phyloP scores from a whole-genome alignment of 2,113 vertebrate genomes.

The Trematocara stigmaticum region DNA sequence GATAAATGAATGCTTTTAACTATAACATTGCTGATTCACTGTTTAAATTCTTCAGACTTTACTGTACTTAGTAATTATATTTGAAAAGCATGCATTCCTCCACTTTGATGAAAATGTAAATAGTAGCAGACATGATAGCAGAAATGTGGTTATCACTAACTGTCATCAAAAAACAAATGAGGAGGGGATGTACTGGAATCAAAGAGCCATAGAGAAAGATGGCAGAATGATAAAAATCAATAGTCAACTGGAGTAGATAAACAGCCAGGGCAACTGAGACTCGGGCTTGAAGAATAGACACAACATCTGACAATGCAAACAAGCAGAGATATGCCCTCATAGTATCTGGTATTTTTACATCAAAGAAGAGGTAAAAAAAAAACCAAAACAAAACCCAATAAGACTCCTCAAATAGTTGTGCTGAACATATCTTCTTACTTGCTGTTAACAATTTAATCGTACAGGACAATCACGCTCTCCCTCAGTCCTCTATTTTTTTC shows the following conservation, averaged over 20 bases:
- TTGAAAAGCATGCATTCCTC: slow-evolving; percentile 14
- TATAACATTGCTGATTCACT: not conserved
- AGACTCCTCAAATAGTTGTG: not conserved
- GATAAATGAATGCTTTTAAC: not conserved
- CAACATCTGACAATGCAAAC: slow-evolving; percentile 47
- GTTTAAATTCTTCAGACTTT: not conserved
- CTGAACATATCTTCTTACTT: not conserved
- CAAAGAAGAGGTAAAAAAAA: slow-evolving; percentile 13
- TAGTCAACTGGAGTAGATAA: slow-evolving; percentile 12
- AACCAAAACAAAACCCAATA: not conserved
- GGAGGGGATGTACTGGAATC: slow-evolving; percentile 6
- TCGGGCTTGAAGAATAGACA: slow-evolving; percentile 34
- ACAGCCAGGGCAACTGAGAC: not conserved
- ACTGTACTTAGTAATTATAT: not conserved
- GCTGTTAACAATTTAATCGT: not conserved
- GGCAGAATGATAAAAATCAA: slow-evolving; percentile 9
- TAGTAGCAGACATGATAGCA: not conserved
- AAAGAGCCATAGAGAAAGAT: slow-evolving; percentile 4
- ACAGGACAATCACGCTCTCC: not conserved
- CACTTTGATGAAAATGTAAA: slow-evolving; percentile 3
- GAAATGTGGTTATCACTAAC: slow-evolving; percentile 24
- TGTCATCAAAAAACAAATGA: slow-evolving; percentile 19
- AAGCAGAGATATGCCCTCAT: slow-evolving; percentile 22
- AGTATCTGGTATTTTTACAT: slow-evolving; percentile 33
- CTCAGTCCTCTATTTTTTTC: not conserved